Conservation (phyloP, 2,888 invertebrate genomes). For the Amiota communis region DNA sequence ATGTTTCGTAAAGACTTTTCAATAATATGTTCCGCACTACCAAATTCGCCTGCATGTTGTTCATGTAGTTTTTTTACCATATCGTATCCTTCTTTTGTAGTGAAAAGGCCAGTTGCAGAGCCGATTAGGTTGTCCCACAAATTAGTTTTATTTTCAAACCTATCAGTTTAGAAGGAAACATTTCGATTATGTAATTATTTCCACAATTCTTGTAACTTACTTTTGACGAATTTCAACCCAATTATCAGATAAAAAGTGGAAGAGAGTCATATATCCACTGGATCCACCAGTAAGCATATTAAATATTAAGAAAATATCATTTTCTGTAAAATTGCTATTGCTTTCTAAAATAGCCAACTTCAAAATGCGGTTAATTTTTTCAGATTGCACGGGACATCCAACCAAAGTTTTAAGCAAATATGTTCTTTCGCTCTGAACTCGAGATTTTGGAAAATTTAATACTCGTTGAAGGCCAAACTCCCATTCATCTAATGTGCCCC, state of each 20-base stretch:
- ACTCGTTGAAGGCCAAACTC: constrained; percentile 85
- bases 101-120: constrained; percentile 83
- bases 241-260: constrained; percentile 81
- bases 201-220: constrained; percentile 71
- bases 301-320: constrained; percentile 83
- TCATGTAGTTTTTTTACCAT: constrained; percentile 80
- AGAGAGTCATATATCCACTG: constrained; percentile 82
- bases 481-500: constrained; percentile 87
- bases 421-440: constrained; percentile 83
- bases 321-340: constrained; percentile 83
- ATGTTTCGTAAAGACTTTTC: constrained; percentile 83
- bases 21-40: constrained; percentile 82
- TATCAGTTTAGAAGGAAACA: constrained; percentile 57
- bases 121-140: constrained; percentile 85
- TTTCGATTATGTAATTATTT: neutral
- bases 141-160: constrained; percentile 80
- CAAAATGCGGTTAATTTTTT: constrained; percentile 80
- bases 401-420: constrained; percentile 85
- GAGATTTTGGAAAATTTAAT: constrained; percentile 81
- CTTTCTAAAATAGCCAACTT: constrained; percentile 81
- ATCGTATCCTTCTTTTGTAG: constrained; percentile 82
- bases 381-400: constrained; percentile 83
- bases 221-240: constrained; percentile 81
- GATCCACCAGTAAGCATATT: constrained; percentile 83
- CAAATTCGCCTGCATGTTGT: constrained; percentile 80